Evolutionary conservation across 2,113 vertebrate species (phyloP).

Genomic region (Malaclemys terrapin): DNA sequence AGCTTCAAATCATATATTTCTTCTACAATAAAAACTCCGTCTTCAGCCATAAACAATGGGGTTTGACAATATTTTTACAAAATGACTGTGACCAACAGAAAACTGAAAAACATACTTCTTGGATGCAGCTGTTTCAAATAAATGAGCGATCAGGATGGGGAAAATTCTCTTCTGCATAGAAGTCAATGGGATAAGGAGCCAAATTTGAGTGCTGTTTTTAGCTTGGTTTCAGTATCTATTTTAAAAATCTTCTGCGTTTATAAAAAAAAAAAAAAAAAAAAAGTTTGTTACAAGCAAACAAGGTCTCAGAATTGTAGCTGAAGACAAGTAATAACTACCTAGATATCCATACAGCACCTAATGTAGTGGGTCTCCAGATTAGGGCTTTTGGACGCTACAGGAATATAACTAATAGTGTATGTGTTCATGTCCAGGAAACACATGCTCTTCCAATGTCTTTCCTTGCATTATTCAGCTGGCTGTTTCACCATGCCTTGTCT

Average conservation of each 20-base stretch:
- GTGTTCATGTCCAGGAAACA: not conserved
- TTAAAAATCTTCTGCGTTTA: not conserved
- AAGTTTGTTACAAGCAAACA: not conserved
- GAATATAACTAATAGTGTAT: not conserved
- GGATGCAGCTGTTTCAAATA: not conserved
- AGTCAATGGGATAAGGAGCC: not conserved
- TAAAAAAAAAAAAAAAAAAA: not conserved
- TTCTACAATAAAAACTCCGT: slow-evolving; percentile 12
- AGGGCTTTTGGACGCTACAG: not conserved
- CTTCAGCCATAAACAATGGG: not conserved
- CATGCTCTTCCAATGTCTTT: not conserved
- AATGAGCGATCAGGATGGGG: not conserved
- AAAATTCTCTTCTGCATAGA: not conserved
- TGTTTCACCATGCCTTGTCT: not conserved
- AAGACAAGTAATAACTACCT: not conserved
- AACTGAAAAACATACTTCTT: not conserved
- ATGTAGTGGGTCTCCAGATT: not conserved
- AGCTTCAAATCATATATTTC: slow-evolving; percentile 2
- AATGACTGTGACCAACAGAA: not conserved
- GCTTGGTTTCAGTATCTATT: not conserved
- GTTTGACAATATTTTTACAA: not conserved
- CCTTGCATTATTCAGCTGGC: not conserved
- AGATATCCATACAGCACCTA: not conserved
- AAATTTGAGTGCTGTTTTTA: not conserved
- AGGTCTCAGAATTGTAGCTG: not conserved